Evolutionary conservation across 2,113 vertebrate species (phyloP).

Genomic region (Zonotrichia leucophrys): DNA sequence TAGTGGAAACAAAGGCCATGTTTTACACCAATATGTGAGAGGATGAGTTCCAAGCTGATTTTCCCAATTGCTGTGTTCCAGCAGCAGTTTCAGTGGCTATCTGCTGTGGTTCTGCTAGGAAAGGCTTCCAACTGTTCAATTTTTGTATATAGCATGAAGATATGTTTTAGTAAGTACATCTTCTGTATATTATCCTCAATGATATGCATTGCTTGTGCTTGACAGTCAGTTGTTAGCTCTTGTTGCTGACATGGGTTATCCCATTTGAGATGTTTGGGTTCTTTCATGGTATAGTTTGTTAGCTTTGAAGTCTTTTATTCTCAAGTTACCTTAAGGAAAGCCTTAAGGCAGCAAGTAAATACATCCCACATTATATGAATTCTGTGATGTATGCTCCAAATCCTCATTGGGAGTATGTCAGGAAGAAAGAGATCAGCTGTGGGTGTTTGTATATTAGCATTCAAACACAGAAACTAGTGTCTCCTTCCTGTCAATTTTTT

Average conservation of each 20-base stretch:
- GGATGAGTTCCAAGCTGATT: not conserved
- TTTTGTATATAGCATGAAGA: not conserved
- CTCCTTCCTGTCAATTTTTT: not conserved
- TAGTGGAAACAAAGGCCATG: not conserved
- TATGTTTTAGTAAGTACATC: not conserved
- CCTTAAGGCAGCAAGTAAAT: not conserved
- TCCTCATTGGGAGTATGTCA: not conserved
- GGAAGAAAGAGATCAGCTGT: not conserved
- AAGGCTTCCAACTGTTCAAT: not conserved
- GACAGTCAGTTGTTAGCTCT: not conserved
- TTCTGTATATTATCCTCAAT: not conserved
- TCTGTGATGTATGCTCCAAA: not conserved
- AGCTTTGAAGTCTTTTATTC: not conserved
- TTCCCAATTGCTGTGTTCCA: not conserved
- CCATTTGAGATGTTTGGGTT: not conserved
- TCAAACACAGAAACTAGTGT: not conserved
- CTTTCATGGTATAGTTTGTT: not conserved
- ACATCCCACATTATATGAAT: not conserved
- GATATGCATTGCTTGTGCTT: not conserved
- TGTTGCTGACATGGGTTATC: not conserved
- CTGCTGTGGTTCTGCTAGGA: not conserved
- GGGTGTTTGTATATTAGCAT: not conserved
- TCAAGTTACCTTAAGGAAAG: not conserved
- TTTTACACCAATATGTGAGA: accelerated
- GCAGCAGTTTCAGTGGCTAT: not conserved